Conservation (phyloP, 1,140 invertebrate species). For the Drosophila mayri region DNA sequence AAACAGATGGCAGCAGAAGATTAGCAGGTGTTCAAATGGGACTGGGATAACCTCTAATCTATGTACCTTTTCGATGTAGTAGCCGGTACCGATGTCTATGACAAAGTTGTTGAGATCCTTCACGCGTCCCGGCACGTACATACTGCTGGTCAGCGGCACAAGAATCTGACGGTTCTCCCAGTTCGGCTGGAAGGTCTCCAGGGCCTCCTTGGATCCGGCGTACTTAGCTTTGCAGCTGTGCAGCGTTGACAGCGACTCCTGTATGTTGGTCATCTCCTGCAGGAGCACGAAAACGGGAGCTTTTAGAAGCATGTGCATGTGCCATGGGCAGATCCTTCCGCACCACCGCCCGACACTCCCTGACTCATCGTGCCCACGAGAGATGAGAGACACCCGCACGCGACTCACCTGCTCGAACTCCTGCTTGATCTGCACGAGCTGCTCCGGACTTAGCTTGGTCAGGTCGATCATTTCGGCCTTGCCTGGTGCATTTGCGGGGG, state of each 20-base stretch:
- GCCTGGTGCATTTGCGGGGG: slow-evolving; percentile 53
- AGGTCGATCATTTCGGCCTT: slow-evolving; percentile 91
- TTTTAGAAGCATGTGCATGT: slow-evolving; percentile 56
- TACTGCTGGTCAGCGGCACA: slow-evolving; percentile 96
- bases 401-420: slow-evolving; percentile 92
- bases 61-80: slow-evolving; percentile 95
- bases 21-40: neutral
- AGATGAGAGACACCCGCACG: slow-evolving; percentile 44
- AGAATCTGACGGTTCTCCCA: slow-evolving; percentile 93
- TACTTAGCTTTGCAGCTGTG: slow-evolving; percentile 96
- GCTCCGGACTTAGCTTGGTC: slow-evolving; percentile 90
- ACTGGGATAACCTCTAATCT: neutral
- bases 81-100: slow-evolving; percentile 97
- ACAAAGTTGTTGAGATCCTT: slow-evolving; percentile 93
- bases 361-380: slow-evolving; percentile 35
- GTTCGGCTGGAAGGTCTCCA: slow-evolving; percentile 91
- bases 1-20: slow-evolving; percentile 21
- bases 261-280: slow-evolving; percentile 93
- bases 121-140: slow-evolving; percentile 96
- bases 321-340: slow-evolving; percentile 2
- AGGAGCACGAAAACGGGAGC: slow-evolving; percentile 5
- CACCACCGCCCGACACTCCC: neutral
- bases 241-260: slow-evolving; percentile 94
- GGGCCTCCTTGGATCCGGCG: slow-evolving; percentile 93
- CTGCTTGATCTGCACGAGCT: slow-evolving; percentile 92